Conservation (phyloP, 2,113 vertebrate species). For the Ranitomeya variabilis region DNA sequence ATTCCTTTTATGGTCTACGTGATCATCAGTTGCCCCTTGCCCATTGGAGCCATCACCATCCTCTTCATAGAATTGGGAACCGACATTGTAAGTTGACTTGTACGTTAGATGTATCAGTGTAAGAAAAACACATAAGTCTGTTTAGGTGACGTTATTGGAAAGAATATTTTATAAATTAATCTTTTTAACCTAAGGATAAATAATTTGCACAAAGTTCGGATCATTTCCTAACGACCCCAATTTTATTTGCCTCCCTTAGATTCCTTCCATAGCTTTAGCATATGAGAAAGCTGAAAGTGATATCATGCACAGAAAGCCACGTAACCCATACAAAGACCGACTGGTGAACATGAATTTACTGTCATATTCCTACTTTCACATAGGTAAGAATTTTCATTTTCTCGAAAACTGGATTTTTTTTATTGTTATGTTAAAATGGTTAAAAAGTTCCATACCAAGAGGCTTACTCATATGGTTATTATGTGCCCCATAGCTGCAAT, state of each 20-base stretch:
- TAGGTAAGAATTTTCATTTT: slow-evolving; percentile 48
- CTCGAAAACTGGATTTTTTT: background rate
- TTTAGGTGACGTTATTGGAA: background rate
- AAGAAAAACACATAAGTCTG: too few species aligned
- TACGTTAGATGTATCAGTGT: too few species aligned
- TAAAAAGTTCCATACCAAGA: background rate
- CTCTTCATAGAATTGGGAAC: slow-evolving; percentile 15
- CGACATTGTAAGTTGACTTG: slow-evolving; percentile 49
- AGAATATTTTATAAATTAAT: background rate
- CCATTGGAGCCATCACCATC: too few species aligned
- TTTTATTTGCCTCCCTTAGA: slow-evolving; percentile 33
- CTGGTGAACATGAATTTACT: too few species aligned
- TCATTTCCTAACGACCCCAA: background rate
- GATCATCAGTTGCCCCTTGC: slow-evolving; percentile 18
- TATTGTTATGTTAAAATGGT: background rate
- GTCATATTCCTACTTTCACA: slow-evolving; percentile 41
- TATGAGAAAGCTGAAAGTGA: slow-evolving; percentile 61
- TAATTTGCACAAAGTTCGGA: background rate
- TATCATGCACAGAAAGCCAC: slow-evolving; percentile 57
- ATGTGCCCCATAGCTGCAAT: slow-evolving; percentile 27
- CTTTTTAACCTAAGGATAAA: background rate
- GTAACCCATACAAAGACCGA: slow-evolving; percentile 52
- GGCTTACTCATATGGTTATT: background rate
- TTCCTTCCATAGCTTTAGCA: slow-evolving; percentile 59
- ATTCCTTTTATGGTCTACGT: slow-evolving; percentile 55